Percentiles rank a stretch among this genome's conserved stretches.
Conservation (phyloP, 2,888 invertebrate species). For the Drosophila subsilvestris region DNA sequence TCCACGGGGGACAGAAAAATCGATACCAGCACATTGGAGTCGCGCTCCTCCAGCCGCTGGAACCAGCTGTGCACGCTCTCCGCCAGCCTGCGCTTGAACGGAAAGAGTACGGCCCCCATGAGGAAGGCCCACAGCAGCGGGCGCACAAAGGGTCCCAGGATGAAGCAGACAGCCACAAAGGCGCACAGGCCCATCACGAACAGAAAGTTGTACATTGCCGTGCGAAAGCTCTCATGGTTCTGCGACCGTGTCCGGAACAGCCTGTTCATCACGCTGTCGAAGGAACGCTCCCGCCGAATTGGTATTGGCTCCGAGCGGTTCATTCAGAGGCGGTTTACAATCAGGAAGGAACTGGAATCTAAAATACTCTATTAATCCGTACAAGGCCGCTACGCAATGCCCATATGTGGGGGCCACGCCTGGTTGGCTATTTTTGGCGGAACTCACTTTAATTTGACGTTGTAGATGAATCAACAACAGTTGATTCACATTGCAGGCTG, state of each 20-base stretch:
- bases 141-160: slow-evolving; percentile 95
- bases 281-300: slow-evolving; percentile 83
- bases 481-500: slow-evolving; percentile 26
- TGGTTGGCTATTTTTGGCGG: slow-evolving; percentile 13
- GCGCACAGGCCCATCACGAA: slow-evolving; percentile 82
- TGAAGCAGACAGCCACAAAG: slow-evolving; percentile 89
- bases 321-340: slow-evolving; percentile 58
- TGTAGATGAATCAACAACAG: slow-evolving; percentile 14
- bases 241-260: slow-evolving; percentile 81
- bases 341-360: slow-evolving; percentile 32
- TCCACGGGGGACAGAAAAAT: slow-evolving; percentile 89
- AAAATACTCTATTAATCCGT: slow-evolving; percentile 12
- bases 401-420: slow-evolving; percentile 16
- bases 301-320: slow-evolving; percentile 80
- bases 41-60: slow-evolving; percentile 87
- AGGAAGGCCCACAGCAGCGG: slow-evolving; percentile 98
- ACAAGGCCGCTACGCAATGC: slow-evolving; percentile 1
- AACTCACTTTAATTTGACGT: slow-evolving; percentile 32
- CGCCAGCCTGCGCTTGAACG: slow-evolving; percentile 93
- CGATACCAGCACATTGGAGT: slow-evolving; percentile 87
- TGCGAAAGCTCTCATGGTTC: slow-evolving; percentile 83
- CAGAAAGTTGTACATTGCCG: slow-evolving; percentile 83
- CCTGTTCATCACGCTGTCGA: slow-evolving; percentile 83
- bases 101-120: slow-evolving; percentile 98
- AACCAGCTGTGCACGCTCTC: slow-evolving; percentile 92